Conservation (phyloP, 2,888 invertebrate species). For the Acronicta alni region DNA sequence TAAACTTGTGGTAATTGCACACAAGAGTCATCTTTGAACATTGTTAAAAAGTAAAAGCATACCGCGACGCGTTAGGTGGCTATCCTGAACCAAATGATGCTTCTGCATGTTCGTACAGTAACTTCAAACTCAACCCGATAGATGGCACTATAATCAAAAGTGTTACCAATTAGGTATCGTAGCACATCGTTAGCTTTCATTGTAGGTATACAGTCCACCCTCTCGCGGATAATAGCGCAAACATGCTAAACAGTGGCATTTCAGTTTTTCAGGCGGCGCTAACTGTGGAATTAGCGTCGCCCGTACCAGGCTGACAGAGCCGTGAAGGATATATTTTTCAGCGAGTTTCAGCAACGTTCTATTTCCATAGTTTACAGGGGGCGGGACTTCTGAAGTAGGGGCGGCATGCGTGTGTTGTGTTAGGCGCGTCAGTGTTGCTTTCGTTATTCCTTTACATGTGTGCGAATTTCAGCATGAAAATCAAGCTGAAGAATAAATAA, state of each 20-base stretch:
- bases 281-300: conserved; percentile 80
- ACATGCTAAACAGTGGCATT: conserved; percentile 60
- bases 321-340: conserved; percentile 69
- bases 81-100: background rate
- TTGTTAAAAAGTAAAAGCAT: background rate
- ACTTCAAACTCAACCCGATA: conserved; percentile 19
- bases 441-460: conserved; percentile 10
- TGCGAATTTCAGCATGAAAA: conserved; percentile 32
- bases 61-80: background rate
- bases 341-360: conserved; percentile 63
- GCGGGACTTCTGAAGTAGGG: conserved; percentile 46
- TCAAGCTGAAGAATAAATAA: conserved; percentile 10
- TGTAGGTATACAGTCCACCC: conserved; percentile 20
- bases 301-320: conserved; percentile 73
- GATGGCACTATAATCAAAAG: conserved; percentile 42
- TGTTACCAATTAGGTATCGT: too few relatives aligned
- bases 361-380: conserved; percentile 58
- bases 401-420: background rate
- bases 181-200: background rate
- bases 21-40: conserved; percentile 39
- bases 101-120: background rate
- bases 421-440: conserved; percentile 23
- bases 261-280: conserved; percentile 70
- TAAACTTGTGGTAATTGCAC: too few relatives aligned
- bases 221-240: conserved; percentile 43